Evolutionary conservation across 30 jellyfish, hydroid and myxozoan species (phyloP).

Genomic region (Aurelia coerulea): DNA sequence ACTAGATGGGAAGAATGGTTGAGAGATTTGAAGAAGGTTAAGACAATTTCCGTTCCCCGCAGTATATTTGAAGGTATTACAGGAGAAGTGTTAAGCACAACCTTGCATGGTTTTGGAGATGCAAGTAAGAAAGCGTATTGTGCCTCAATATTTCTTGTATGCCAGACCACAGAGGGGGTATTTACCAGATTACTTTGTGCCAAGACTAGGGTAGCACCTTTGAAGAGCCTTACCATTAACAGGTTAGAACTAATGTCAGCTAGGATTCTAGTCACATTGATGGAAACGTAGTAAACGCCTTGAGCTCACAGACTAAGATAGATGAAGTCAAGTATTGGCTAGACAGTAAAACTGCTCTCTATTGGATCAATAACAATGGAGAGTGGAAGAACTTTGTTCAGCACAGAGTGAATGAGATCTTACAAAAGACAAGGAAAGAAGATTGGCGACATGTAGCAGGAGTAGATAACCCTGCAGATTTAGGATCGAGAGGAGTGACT

Average conservation of each 20-base stretch:
- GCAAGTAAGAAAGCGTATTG: constrained; percentile 50
- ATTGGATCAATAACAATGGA: constrained; percentile 34
- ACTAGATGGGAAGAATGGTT: constrained; percentile 53
- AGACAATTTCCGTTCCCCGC: constrained; percentile 24
- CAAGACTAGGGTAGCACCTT: too few relatives aligned
- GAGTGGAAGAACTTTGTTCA: constrained; percentile 53
- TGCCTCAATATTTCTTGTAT: constrained; percentile 27
- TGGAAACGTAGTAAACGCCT: too few relatives aligned
- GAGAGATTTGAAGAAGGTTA: constrained; percentile 16
- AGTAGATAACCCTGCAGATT: constrained; percentile 56
- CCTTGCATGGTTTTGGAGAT: constrained; percentile 42
- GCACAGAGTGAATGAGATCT: constrained; percentile 40
- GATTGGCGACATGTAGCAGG: constrained; percentile 36
- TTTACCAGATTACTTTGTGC: too few relatives aligned
- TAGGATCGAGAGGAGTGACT: constrained; percentile 69
- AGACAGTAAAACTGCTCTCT: constrained; percentile 38
- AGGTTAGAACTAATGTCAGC: too few relatives aligned
- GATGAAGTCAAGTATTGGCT: neutral
- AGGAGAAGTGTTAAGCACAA: constrained; percentile 15
- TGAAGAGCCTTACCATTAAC: too few relatives aligned
- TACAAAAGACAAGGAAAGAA: neutral
- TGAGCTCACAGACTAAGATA: too few relatives aligned
- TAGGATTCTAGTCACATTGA: too few relatives aligned
- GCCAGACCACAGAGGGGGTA: constrained; percentile 20
- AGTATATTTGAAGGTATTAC: neutral